Percentiles rank a stretch among this genome's conserved stretches.
These are phyloP conservation scores for Ctenodactylus gundi DNA, from an alignment of 2,113 vertebrate species.

Conservation along the genomic window DNA sequence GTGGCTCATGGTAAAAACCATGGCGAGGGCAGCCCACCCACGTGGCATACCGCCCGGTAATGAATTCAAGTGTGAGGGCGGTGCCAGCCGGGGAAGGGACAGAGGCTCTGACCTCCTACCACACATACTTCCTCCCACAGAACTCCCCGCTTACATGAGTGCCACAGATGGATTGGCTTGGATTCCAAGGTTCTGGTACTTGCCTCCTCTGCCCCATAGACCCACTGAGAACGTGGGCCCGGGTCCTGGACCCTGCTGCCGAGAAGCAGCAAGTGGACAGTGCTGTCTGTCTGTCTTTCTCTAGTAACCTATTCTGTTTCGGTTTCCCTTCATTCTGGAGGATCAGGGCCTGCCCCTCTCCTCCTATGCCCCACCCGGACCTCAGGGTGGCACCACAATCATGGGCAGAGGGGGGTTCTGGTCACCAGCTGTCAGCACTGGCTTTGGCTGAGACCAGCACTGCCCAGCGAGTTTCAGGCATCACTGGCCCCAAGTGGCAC, in stretches of 20 bases:
- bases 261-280: rapidly evolving
- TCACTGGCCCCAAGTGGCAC: neutral
- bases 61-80: neutral
- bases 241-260: neutral
- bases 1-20: conserved; percentile 32
- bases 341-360: too few relatives aligned
- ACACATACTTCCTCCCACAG: neutral
- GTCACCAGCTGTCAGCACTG: neutral
- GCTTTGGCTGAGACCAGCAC: rapidly evolving
- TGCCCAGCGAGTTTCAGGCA: rapidly evolving
- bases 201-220: rapidly evolving
- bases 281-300: rapidly evolving
- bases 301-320: neutral
- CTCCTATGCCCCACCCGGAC: neutral
- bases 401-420: neutral
- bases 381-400: neutral
- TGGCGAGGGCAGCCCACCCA: neutral
- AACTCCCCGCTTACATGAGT: rapidly evolving
- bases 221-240: rapidly evolving
- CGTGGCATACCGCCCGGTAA: neutral
- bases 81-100: neutral
- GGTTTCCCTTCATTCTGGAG: neutral
- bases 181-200: rapidly evolving
- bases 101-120: neutral
- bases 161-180: rapidly evolving